Evolutionary conservation across 1,140 invertebrate species (phyloP).

Genomic region (Apis florea): DNA sequence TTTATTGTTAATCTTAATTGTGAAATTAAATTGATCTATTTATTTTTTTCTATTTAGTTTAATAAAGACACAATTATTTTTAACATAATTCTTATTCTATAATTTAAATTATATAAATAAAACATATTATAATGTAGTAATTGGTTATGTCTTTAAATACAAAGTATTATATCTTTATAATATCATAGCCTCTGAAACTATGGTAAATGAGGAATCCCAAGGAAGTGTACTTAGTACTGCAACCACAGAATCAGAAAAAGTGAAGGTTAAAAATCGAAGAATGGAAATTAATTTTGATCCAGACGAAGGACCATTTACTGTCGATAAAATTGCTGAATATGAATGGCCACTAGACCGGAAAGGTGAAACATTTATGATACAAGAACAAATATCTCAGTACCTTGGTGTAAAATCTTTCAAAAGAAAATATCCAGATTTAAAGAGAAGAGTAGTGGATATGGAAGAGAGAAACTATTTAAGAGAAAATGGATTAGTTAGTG

Average conservation of each 20-base stretch:
- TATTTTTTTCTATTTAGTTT: neutral
- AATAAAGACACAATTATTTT: neutral
- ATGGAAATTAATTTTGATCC: slow-evolving; percentile 87
- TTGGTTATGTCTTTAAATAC: slow-evolving; percentile 37
- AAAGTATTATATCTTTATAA: slow-evolving; percentile 6
- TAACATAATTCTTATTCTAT: neutral
- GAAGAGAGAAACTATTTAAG: slow-evolving; percentile 94
- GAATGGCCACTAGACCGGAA: slow-evolving; percentile 92
- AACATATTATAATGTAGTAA: neutral
- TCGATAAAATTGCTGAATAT: slow-evolving; percentile 95
- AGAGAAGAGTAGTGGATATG: slow-evolving; percentile 91
- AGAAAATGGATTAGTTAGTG: slow-evolving; percentile 91
- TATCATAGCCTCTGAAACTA: slow-evolving; percentile 80
- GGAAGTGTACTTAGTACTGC: slow-evolving; percentile 86
- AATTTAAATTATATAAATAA: slow-evolving; percentile 19
- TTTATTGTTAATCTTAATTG: slow-evolving; percentile 5
- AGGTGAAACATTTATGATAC: slow-evolving; percentile 90
- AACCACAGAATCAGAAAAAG: slow-evolving; percentile 85
- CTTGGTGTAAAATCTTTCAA: slow-evolving; percentile 97
- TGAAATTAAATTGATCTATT: neutral
- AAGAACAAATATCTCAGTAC: slow-evolving; percentile 96
- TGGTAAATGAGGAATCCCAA: slow-evolving; percentile 88
- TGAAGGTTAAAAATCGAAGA: slow-evolving; percentile 85
- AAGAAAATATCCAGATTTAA: slow-evolving; percentile 95
- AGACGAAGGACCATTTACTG: slow-evolving; percentile 87